Evolutionary conservation across 2,113 vertebrate genomes (phyloP), one percentile per base, ranked within the genome.

Genomic region (Laticauda colubrina): DNA sequence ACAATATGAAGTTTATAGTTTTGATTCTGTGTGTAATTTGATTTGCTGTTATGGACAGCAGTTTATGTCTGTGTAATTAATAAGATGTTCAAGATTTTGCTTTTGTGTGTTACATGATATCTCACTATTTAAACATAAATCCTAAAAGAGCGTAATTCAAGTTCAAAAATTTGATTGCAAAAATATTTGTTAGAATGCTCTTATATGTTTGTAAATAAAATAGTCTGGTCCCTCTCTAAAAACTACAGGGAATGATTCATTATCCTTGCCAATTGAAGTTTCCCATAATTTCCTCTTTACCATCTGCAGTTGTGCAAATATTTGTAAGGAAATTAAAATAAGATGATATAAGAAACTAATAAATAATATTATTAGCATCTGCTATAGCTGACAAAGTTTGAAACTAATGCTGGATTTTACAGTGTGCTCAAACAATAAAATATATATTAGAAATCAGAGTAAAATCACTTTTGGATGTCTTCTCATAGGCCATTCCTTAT

Each of bases 261-360:
- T 24, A 45, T 75, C 57, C 55, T 90, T 43, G 55, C n/a, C 56
- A 90, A 45, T 87, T 86, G 56, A 24, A 75, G 24, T 69, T 93
- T 87, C 56, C 81, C 48, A 90, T 26, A 18, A 48, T 90, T 90
- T 51, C 29, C 26, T 56, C 23, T 69, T 90, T 23, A 10, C 92
- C 89, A 64, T 75, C 53, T 51, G 59, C 53, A 81, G 61, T 87
- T 18, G n/a, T n/a, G 59, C 18, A 92, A 89, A 85, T 56, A 94
- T 90, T 94, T 55, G 23, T 18, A 85, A 89, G 39, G 45, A 93
- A 93, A 93, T 53, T 86, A 91, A 64, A 61, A 89, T 45, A 39
- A 89, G 14, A 56, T 24, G 8, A 88, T 45, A 18, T 26, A 88
- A 91, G 85, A 75, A 75, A 54, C 29, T n/a, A 53, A 11, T 51